Evolutionary conservation across 1,140 invertebrate genomes (phyloP), one percentile per base, ranked within the genome.

Genomic region (Drosophila trapezifrons): DNA sequence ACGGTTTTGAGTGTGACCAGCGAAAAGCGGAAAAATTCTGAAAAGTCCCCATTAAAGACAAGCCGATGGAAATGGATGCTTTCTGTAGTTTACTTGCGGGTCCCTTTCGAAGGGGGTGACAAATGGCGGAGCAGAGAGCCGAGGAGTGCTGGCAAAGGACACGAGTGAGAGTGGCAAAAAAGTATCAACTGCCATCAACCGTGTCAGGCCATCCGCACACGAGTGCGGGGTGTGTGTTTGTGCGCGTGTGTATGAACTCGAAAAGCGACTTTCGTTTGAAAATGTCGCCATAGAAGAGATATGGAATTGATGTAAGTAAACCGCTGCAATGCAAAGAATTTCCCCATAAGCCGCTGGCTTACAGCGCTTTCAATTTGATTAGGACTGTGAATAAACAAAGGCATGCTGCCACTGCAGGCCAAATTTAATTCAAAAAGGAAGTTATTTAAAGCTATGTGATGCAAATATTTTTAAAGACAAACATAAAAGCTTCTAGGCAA

Each of bases 191-290:
- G 73, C 40, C 60, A 65, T 32, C 60, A 59, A 74, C 46, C 59
- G 47, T 58, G 17, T 74, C 43, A 55, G 4, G 37, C 15, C 54
- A 37, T 42, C 37, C 43, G 18, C 10, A 47, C 35, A 29, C 38
- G 18, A 57, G 35, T 25, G 22, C 38, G 15, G 35, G 45, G 46
- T 18, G 47, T 18, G 4, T 29, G 52, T 58, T 43, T 45, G 42
- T 38, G 64, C 9, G 43, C 8, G 67, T 57, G 56, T 45, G 59
- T 76, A 67, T 75, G 51, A 62, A 49, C 70, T 70, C 57, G 43
- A 78, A 78, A 59, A 57, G 70, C 59, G 42, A 65, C 59, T 80
- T 77, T 57, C 77, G 52, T 60, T 78, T 60, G 47, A 81, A 78
- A 81, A 75, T 75, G 74, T 70, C 77, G 47, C 52, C 57, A 59